Base-by-base conservation (phyloP, 2,113 vertebrate genomes). In the Macrotus californicus region DNA sequence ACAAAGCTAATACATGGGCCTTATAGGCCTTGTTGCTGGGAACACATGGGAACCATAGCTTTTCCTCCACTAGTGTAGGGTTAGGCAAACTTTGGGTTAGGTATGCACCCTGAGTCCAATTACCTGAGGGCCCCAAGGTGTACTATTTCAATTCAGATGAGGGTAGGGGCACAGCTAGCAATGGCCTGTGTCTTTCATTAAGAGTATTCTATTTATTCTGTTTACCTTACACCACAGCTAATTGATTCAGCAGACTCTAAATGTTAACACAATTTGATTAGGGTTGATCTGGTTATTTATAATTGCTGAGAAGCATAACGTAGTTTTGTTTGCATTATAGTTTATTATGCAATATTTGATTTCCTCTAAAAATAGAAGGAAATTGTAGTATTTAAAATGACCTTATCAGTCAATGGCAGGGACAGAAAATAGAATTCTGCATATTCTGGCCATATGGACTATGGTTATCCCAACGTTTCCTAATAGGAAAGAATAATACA, bases 311-410 rank as follows among this genome's bases (percentile, higher is more conserved):
- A 93, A 48, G 69, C 67, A 96, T 87, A 93, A 48, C 64, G 69
- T 87, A 90, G 69, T 79, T 93, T 93, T 97, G 72, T 29, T 87
- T 92, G 70, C 11, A 59, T 39, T 96, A 50, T 75, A 91, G 70
- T 91, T 91, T 96, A 94, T 96, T 94, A 95, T 75, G 43, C 3
- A 96, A 80, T 96, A 97, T 95, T 96, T 96, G 56, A 96, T 96
- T 97, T 97, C 81, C 91, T 96, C 81, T 94, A 97, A 96, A 96
- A 96, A 96, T 92, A 95, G 95, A 93, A 76, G 93, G 70, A 94
- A 95, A 96, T 90, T 80, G 19, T 69, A 87, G 87, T 95, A 95
- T 87, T 97, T 43, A 90, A 84, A 95, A 95, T 87, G 66, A 90
- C 56, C 67, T 12, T 92, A 92, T 96, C 88, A 75, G 56, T 96